phyloP scores from a whole-genome alignment of 2,888 invertebrate genomes.

The Melinopterus prodromus region DNA sequence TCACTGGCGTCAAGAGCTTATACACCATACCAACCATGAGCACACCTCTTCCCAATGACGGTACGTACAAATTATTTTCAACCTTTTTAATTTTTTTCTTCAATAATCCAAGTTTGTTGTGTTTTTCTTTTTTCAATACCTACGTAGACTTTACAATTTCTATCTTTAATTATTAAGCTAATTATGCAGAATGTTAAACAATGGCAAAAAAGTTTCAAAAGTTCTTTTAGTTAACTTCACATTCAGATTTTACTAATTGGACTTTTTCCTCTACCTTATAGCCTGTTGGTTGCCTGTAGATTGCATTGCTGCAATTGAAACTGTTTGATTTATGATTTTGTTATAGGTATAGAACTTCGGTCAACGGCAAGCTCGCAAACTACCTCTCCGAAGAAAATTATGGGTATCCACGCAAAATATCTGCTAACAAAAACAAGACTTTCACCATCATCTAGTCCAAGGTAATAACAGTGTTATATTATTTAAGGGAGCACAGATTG shows the following conservation, averaged over 20 bases:
- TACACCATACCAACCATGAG: constrained; percentile 46
- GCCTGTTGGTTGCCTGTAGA: no score
- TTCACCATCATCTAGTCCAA: constrained; percentile 27
- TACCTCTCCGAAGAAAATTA: constrained; percentile 35
- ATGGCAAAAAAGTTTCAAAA: no score
- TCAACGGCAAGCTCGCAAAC: constrained; percentile 34
- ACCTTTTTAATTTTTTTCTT: neutral
- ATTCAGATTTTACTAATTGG: no score
- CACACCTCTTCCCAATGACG: constrained; percentile 42
- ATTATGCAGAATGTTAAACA: no score
- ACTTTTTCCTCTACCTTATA: no score
- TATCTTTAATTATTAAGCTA: no score
- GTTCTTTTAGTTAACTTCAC: neutral
- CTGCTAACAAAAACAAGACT: constrained; percentile 33
- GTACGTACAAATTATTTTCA: neutral
- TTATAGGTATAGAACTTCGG: constrained; percentile 30
- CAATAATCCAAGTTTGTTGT: no score
- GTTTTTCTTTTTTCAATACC: no score
- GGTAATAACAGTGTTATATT: constrained; percentile 22
- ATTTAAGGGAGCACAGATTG: no score
- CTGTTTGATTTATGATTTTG: neutral
- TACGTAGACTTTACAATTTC: no score
- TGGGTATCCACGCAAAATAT: constrained; percentile 35
- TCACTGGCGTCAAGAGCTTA: constrained; percentile 51
- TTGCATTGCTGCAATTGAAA: no score